A percentile compares a stretch with the other conserved stretches of the same genome.
Conservation (phyloP, 2,797 vertebrate genomes). For the Ispidina picta region DNA sequence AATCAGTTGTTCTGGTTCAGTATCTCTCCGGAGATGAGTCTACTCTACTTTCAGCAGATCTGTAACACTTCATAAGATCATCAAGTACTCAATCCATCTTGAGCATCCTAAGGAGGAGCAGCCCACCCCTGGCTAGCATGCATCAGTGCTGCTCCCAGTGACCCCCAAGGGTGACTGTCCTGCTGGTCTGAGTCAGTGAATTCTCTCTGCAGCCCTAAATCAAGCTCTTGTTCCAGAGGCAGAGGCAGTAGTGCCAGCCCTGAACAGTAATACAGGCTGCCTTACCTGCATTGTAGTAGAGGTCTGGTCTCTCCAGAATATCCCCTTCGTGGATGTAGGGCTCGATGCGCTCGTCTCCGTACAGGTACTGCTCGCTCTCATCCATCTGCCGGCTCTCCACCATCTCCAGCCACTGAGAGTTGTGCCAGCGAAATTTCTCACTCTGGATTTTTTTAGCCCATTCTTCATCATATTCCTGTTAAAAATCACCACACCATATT, state of each 20-base stretch:
- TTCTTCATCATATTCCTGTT: constrained; percentile 90
- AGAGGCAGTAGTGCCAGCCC: background rate
- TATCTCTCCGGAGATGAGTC: background rate
- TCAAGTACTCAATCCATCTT: background rate
- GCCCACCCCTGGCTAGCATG: background rate
- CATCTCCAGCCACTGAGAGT: constrained; percentile 96
- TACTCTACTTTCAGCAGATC: background rate
- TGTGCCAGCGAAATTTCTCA: constrained; percentile 92
- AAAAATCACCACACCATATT: background rate
- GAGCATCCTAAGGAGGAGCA: background rate
- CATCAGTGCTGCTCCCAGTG: background rate
- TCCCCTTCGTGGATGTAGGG: constrained; percentile 86
- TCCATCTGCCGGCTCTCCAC: constrained; percentile 90
- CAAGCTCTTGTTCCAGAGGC: background rate
- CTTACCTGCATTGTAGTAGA: constrained; percentile 88
- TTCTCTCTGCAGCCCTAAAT: background rate
- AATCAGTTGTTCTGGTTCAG: background rate
- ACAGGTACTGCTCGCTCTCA: constrained; percentile 84
- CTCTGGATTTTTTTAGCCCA: constrained; percentile 92
- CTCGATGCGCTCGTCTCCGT: constrained; percentile 85
- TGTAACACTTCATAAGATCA: background rate
- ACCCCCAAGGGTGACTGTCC: background rate
- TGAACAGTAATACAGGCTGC: background rate
- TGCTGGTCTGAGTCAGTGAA: background rate
- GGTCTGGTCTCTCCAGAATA: constrained; percentile 87